Conservation (phyloP, 1,140 invertebrate genomes). For the Tribolium castaneum region DNA sequence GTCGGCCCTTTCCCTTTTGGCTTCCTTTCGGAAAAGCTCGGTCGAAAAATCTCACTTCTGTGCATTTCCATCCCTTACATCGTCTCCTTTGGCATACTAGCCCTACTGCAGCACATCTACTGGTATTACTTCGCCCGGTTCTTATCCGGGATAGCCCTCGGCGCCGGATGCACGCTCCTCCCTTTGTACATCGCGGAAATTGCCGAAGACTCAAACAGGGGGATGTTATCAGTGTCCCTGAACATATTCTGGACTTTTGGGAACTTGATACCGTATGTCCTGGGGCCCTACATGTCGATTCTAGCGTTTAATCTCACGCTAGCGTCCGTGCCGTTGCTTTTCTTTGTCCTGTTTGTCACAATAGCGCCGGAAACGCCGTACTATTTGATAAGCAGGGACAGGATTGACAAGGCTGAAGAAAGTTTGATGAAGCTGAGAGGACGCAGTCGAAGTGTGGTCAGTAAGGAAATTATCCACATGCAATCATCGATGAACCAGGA, state of each 20-base stretch:
- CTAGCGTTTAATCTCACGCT: slow-evolving; percentile 66
- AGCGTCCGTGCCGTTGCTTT: slow-evolving; percentile 64
- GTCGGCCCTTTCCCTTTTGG: slow-evolving; percentile 64
- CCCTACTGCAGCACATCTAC: slow-evolving; percentile 65
- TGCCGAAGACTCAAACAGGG: slow-evolving; percentile 73
- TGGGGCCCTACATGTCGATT: slow-evolving; percentile 54
- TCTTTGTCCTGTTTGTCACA: slow-evolving; percentile 66
- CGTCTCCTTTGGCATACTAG: slow-evolving; percentile 74
- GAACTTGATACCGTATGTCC: slow-evolving; percentile 50
- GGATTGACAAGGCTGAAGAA: slow-evolving; percentile 70
- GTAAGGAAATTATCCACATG: background rate
- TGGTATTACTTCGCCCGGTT: slow-evolving; percentile 68
- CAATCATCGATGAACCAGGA: background rate
- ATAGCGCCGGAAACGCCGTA: slow-evolving; percentile 80
- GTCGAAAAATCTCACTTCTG: slow-evolving; percentile 63
- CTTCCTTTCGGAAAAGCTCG: slow-evolving; percentile 60
- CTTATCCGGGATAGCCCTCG: slow-evolving; percentile 74
- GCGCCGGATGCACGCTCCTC: slow-evolving; percentile 72
- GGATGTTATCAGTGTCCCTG: slow-evolving; percentile 59
- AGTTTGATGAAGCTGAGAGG: slow-evolving; percentile 65
- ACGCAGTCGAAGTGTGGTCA: background rate
- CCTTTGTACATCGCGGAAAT: slow-evolving; percentile 77
- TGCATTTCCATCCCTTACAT: slow-evolving; percentile 68
- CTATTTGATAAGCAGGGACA: slow-evolving; percentile 71
- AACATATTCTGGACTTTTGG: slow-evolving; percentile 53